Evolutionary conservation across 2,888 invertebrate species (phyloP).

Genomic region (Monopis laevigella): DNA sequence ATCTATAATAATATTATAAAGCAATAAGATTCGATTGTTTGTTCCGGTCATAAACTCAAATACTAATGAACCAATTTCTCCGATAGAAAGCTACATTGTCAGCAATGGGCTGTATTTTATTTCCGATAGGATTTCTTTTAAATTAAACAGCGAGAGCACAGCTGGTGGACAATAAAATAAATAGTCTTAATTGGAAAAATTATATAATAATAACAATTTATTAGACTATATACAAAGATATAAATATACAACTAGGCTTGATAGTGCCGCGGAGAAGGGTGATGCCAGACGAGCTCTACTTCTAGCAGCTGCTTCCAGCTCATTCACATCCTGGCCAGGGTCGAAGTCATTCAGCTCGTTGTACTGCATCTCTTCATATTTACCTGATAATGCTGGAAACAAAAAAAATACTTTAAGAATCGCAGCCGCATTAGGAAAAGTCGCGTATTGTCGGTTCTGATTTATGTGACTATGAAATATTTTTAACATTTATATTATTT

Average conservation of each 20-base stretch:
- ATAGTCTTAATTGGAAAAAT: slow-evolving; percentile 3
- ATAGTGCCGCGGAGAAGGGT: neutral
- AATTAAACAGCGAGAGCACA: too few relatives aligned
- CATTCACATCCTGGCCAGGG: slow-evolving; percentile 52
- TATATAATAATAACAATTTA: slow-evolving; percentile 7
- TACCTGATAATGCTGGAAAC: slow-evolving; percentile 52
- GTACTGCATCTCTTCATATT: slow-evolving; percentile 59
- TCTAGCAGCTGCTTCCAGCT: slow-evolving; percentile 53
- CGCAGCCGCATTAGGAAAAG: too few relatives aligned
- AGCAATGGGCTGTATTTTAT: too few relatives aligned
- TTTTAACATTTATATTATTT: too few relatives aligned
- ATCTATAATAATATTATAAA: too few relatives aligned
- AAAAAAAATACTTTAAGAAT: slow-evolving; percentile 12
- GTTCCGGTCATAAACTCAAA: too few relatives aligned
- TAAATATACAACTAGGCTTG: slow-evolving; percentile 9
- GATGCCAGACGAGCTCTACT: slow-evolving; percentile 27
- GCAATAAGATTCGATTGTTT: too few relatives aligned
- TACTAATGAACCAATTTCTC: too few relatives aligned
- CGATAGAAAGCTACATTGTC: too few relatives aligned
- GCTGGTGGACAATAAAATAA: neutral
- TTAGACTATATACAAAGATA: slow-evolving; percentile 30
- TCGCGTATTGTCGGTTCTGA: too few relatives aligned
- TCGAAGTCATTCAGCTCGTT: slow-evolving; percentile 51
- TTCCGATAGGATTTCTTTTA: too few relatives aligned
- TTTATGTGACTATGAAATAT: too few relatives aligned